These are phyloP conservation scores for Buathra laborator DNA, from an alignment of 2,888 invertebrate genomes.

Conservation along the genomic window DNA sequence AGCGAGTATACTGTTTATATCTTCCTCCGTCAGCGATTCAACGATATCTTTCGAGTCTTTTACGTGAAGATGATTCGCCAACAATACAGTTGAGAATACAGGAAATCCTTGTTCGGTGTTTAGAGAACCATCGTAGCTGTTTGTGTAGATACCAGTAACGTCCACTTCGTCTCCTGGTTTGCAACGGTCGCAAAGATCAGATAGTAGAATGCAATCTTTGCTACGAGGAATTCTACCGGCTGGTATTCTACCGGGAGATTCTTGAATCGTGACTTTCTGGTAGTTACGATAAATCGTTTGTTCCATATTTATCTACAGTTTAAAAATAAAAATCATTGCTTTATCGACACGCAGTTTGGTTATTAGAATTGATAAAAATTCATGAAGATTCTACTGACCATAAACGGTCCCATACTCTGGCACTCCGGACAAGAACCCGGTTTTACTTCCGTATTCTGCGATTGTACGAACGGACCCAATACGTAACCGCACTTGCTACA, in stretches of 20 bases:
- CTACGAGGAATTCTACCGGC: slow-evolving; percentile 98
- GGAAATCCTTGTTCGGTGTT: slow-evolving; percentile 98
- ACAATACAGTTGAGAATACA: slow-evolving; percentile 98
- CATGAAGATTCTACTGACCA: slow-evolving; percentile 86
- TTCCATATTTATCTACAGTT: slow-evolving; percentile 97
- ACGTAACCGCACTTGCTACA: slow-evolving; percentile 98
- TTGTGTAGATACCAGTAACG: slow-evolving; percentile 97
- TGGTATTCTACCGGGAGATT: slow-evolving; percentile 98
- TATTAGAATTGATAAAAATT: slow-evolving; percentile 12
- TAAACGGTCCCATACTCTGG: slow-evolving; percentile 98
- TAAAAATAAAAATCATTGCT: neutral
- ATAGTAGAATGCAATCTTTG: slow-evolving; percentile 97
- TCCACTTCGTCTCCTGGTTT: slow-evolving; percentile 99
- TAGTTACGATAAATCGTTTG: slow-evolving; percentile 99
- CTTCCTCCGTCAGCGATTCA: slow-evolving; percentile 97
- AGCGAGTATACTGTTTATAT: slow-evolving; percentile 94
- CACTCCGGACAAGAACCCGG: slow-evolving; percentile 99
- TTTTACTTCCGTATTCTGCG: slow-evolving; percentile 96
- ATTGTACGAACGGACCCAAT: slow-evolving; percentile 98
- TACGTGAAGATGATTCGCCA: slow-evolving; percentile 97
- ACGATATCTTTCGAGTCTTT: slow-evolving; percentile 98
- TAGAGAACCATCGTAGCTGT: slow-evolving; percentile 98
- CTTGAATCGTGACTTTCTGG: slow-evolving; percentile 98
- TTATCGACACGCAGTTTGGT: neutral
- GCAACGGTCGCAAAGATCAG: slow-evolving; percentile 98